These are phyloP conservation scores for Bambusicola thoracicus DNA, from an alignment of 2,113 vertebrate species.

Conservation along the genomic window DNA sequence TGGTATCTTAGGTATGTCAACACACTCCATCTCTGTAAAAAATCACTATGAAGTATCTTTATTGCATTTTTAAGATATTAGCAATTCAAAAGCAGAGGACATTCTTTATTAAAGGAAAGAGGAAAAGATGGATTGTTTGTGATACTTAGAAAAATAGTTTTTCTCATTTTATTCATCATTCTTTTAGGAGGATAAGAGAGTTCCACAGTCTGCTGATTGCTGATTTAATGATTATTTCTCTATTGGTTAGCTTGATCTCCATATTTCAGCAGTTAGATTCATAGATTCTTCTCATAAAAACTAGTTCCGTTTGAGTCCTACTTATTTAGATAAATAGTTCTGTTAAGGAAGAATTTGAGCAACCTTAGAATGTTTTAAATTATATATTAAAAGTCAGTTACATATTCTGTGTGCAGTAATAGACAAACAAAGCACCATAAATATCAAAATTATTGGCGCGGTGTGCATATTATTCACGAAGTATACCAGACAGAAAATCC, in stretches of 20 bases:
- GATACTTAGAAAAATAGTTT: background rate
- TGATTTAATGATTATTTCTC: background rate
- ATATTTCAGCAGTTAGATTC: background rate
- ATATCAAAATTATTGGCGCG: background rate
- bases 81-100: background rate
- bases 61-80: constrained; percentile 7
- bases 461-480: constrained; percentile 5
- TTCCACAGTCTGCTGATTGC: background rate
- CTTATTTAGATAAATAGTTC: background rate
- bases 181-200: background rate
- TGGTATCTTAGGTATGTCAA: background rate
- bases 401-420: background rate
- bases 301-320: background rate
- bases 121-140: background rate
- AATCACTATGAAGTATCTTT: background rate
- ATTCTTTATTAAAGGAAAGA: background rate
- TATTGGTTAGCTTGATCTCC: background rate
- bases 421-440: constrained; percentile 25
- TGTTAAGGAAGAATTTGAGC: background rate
- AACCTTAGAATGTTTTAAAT: constrained; percentile 18
- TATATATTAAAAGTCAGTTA: constrained; percentile 16
- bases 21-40: background rate
- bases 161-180: background rate
- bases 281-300: background rate
- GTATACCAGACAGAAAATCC: background rate